These are phyloP conservation scores for Empidonax traillii DNA, from an alignment of 2,113 vertebrate species.

Conservation along the genomic window DNA sequence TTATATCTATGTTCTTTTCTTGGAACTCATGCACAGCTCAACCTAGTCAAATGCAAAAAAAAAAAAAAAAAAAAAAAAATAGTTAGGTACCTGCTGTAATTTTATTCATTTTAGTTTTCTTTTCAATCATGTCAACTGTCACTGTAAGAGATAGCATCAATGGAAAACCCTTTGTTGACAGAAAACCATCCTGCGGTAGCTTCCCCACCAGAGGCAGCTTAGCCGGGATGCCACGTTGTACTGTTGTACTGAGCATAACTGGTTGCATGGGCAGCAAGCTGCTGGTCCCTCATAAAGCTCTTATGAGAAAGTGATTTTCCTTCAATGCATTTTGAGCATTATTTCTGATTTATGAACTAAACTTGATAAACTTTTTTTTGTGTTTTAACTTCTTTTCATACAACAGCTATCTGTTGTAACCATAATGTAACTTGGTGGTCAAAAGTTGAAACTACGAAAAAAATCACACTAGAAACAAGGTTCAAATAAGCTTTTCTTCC, in stretches of 20 bases:
- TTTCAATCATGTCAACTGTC: neutral
- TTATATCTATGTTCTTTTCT: neutral
- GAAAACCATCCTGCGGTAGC: neutral
- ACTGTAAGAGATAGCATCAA: neutral
- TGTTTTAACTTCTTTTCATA: neutral
- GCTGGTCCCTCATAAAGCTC: neutral
- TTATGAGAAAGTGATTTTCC: neutral
- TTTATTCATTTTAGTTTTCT: neutral
- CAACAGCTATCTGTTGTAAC: neutral
- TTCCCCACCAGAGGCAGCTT: neutral
- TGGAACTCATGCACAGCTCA: neutral
- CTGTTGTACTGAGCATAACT: rapidly evolving
- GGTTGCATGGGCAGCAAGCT: neutral
- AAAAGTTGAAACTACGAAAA: neutral
- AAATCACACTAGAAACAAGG: neutral
- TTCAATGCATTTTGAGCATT: neutral
- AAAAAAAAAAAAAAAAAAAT: neutral
- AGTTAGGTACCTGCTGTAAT: neutral
- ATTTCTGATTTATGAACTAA: neutral
- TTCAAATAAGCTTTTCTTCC: neutral
- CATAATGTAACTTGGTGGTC: neutral
- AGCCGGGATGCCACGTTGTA: rapidly evolving
- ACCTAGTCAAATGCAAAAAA: neutral
- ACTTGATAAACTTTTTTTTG: neutral
- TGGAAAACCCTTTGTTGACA: neutral